Evolutionary conservation across 2,797 vertebrate species (phyloP), one percentile per base, ranked within the genome.

Genomic region (Melanogrammus aeglefinus): DNA sequence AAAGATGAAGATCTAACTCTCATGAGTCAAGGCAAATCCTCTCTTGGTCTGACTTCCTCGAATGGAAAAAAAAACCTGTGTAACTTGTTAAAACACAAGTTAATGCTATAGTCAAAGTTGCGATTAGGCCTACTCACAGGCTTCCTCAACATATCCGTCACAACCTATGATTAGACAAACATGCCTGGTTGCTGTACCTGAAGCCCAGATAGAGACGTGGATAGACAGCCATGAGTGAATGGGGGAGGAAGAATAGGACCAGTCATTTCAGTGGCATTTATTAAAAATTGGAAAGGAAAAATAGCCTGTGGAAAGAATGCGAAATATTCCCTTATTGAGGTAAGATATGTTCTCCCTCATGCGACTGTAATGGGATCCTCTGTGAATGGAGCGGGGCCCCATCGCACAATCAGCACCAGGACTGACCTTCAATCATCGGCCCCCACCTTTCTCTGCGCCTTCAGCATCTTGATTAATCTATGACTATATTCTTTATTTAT

Each of bases 301-400:
- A 90, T 70, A 90, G 86, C 84, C 88, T 80, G 85, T 82, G 88
- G 89, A 86, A 87, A 86, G 27, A 92, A 91, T 88, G 90, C 79
- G 86, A 85, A 87, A 89, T 92, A 87, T 84, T 82, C 83, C 63
- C 81, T 90, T 86, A 90, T 92, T 90, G 88, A 91, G 85, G 87
- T 86, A 27, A 69, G 63, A 27, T 10, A 73, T 86, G 84, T 86
- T 88, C 82, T 83, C 86, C 81, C 89, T 93, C 94, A 92, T 93
- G 91, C 85, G 89, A 92, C 92, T 93, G 93, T 92, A 94, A 93
- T 94, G 93, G 93, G 88, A 92, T 87, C 85, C 88, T 91, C 85
- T 89, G 87, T 93, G 92, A 93, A 92, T 87, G 86, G 89, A 92
- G 91, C 91, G 92, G 91, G 92, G 92, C 91, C 92, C 91, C 92